Percentiles rank a stretch among this genome's conserved stretches.
Conservation (phyloP, 2,888 invertebrate genomes). For the Parascotia fuliginaria region DNA sequence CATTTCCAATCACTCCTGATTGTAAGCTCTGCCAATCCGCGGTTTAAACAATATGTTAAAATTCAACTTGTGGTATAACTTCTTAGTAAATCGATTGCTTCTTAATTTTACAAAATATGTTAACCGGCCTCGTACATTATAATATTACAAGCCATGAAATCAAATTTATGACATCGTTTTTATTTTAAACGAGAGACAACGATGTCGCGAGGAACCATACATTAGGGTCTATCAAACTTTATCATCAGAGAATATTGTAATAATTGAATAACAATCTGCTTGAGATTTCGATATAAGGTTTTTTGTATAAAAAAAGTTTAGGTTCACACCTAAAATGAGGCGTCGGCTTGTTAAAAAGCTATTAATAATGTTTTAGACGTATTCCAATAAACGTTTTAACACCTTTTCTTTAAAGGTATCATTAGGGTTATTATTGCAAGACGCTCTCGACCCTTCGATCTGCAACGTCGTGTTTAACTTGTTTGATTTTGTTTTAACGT, state of each 20-base stretch:
- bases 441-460: constrained; percentile 51
- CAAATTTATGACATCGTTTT: constrained; percentile 41
- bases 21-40: constrained; percentile 37
- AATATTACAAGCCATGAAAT: constrained; percentile 36
- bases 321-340: constrained; percentile 72
- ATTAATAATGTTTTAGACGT: constrained; percentile 80
- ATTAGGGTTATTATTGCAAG: constrained; percentile 78
- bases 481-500: constrained; percentile 55
- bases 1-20: constrained; percentile 43
- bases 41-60: constrained; percentile 34
- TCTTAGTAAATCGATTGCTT: constrained; percentile 11
- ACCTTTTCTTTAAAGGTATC: constrained; percentile 83
- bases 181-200: constrained; percentile 29
- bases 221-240: constrained; percentile 52
- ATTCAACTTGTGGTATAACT: constrained; percentile 26
- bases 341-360: constrained; percentile 83
- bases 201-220: constrained; percentile 30
- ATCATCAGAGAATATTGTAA: constrained; percentile 47
- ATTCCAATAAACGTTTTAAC: constrained; percentile 85
- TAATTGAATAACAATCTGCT: constrained; percentile 53
- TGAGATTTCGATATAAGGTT: constrained; percentile 29
- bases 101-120: constrained; percentile 16
- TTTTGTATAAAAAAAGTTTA: constrained; percentile 50
- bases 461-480: constrained; percentile 47
- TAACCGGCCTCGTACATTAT: constrained; percentile 21